phyloP scores from a whole-genome alignment of 2,888 invertebrate genomes.

The Mellilla xanthometata region DNA sequence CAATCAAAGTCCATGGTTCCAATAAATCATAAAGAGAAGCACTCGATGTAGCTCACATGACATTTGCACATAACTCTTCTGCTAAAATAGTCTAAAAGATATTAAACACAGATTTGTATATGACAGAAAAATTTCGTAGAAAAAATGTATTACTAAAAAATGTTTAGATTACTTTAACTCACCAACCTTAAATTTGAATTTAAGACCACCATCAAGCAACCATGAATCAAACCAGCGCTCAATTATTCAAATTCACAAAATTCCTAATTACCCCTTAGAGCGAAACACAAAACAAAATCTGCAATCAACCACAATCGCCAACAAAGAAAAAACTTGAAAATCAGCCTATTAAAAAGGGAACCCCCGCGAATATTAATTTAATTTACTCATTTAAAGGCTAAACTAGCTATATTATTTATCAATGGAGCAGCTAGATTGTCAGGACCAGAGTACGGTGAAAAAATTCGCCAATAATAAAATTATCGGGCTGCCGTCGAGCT shows the following conservation, averaged over 20 bases:
- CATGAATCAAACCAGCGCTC: conserved; percentile 33
- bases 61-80: no score
- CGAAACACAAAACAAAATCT: conserved; percentile 37
- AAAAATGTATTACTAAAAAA: no score
- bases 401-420: conserved; percentile 65
- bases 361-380: conserved; percentile 46
- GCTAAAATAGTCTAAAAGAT: no score
- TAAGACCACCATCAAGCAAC: conserved; percentile 12
- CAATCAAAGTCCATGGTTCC: no score
- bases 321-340: conserved; percentile 36
- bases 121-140: no score
- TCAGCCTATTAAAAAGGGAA: conserved; percentile 38
- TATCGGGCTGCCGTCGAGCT: conserved; percentile 73
- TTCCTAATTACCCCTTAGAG: conserved; percentile 33
- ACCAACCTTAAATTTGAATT: no score
- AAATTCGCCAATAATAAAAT: conserved; percentile 78
- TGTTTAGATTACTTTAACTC: no score
- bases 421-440: conserved; percentile 43
- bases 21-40: no score
- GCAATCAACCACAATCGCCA: conserved; percentile 46
- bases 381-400: conserved; percentile 32
- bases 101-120: no score
- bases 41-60: no score
- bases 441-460: conserved; percentile 35
- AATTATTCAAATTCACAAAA: conserved; percentile 28